Percentiles rank a stretch among this genome's conserved stretches.
Conservation (phyloP, 2,797 vertebrate genomes). For the Sarcophilus harrisii region DNA sequence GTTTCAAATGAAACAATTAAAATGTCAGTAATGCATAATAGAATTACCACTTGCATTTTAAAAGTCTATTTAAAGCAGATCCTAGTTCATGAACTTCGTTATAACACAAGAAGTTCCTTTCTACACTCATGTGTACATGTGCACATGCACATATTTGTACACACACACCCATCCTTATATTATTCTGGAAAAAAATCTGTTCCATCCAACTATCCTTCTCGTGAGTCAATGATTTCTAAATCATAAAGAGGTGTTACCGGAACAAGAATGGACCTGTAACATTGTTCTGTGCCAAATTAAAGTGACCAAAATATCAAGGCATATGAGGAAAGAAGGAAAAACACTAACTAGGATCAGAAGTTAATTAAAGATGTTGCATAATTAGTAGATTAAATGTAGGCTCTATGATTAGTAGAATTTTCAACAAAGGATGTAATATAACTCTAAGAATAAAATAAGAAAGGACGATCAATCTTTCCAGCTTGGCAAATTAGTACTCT, state of each 20-base stretch:
- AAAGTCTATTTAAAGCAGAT: background rate
- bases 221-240: background rate
- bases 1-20: slow-evolving; percentile 9
- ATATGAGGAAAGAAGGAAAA: background rate
- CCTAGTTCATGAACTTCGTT: background rate
- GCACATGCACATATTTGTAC: too few relatives aligned
- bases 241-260: background rate
- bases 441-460: slow-evolving; percentile 39
- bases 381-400: slow-evolving; percentile 22
- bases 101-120: background rate
- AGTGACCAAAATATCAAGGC: slow-evolving; percentile 38
- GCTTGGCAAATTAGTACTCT: slow-evolving; percentile 44
- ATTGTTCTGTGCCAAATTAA: slow-evolving; percentile 1
- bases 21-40: slow-evolving; percentile 36
- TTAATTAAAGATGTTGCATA: slow-evolving; percentile 49
- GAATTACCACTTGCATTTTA: slow-evolving; percentile 27
- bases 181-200: background rate
- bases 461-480: slow-evolving; percentile 28
- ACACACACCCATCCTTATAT: background rate
- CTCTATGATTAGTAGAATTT: slow-evolving; percentile 34
- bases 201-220: background rate
- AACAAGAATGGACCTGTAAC: background rate
- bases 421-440: slow-evolving; percentile 18
- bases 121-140: background rate
- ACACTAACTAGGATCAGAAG: slow-evolving; percentile 24